These are phyloP conservation scores for Lottia gigantea DNA, from an alignment of 2,888 invertebrate genomes.

Conservation along the genomic window DNA sequence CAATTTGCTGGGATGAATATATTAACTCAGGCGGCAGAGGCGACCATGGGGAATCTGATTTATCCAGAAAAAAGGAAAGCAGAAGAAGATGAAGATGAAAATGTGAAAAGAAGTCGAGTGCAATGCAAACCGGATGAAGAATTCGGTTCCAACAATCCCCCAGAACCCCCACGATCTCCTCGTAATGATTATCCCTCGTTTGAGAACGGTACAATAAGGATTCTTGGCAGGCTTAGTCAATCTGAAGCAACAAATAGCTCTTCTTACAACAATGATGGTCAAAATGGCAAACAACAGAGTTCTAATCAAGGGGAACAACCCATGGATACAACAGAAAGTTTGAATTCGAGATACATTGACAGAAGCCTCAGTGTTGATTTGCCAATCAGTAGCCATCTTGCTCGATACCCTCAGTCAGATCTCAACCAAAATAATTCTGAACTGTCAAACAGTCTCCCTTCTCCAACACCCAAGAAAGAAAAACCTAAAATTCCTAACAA, in stretches of 20 bases:
- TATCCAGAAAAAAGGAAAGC: slow-evolving; percentile 16
- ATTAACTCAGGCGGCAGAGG: background rate
- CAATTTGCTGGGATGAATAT: background rate
- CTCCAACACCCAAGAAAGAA: background rate
- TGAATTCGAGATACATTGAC: too few relatives aligned
- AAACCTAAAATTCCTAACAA: background rate
- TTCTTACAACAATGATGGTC: background rate
- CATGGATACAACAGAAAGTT: background rate
- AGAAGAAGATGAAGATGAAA: slow-evolving; percentile 14
- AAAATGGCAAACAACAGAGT: background rate
- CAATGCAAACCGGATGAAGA: slow-evolving; percentile 6
- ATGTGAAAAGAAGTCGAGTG: background rate
- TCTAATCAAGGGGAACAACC: too few relatives aligned
- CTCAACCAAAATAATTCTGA: background rate
- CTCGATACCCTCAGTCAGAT: too few relatives aligned
- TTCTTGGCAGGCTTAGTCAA: background rate
- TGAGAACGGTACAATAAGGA: background rate
- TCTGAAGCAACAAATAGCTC: background rate
- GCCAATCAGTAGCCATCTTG: background rate
- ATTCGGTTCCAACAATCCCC: background rate
- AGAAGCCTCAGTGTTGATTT: background rate
- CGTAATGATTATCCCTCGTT: background rate
- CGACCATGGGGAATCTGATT: slow-evolving; percentile 8
- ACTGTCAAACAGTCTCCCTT: background rate
- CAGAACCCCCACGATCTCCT: background rate